Conservation (phyloP, 2,888 invertebrate species). For the Sympetrum striolatum region DNA sequence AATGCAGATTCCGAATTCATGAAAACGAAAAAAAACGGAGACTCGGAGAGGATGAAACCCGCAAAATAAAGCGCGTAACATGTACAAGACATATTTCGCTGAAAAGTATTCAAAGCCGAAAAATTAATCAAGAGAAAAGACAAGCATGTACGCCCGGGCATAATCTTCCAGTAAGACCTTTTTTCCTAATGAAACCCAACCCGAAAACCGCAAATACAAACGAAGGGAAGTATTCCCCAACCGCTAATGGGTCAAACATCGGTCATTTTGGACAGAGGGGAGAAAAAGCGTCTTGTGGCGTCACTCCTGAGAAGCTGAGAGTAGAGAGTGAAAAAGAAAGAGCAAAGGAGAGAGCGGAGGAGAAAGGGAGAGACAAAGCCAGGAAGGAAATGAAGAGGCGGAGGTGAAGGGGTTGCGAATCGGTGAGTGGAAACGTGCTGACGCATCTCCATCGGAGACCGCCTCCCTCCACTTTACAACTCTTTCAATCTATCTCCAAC, state of each 20-base stretch:
- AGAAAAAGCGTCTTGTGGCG: background rate
- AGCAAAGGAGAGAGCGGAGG: background rate
- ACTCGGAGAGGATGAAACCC: no score
- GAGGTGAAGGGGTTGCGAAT: background rate
- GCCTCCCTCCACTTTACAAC: background rate
- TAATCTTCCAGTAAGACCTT: no score
- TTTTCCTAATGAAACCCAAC: no score
- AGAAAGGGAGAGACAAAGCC: background rate
- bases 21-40: no score
- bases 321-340: background rate
- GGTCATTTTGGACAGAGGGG: background rate
- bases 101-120: no score
- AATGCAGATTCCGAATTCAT: no score
- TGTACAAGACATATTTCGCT: no score
- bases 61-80: no score
- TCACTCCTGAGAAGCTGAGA: background rate
- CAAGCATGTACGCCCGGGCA: no score
- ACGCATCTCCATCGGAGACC: slow-evolving; percentile 7
- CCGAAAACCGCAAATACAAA: no score
- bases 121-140: no score
- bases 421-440: slow-evolving; percentile 1
- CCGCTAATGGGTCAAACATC: background rate
- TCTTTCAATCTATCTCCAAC: background rate
- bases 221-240: background rate
- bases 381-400: background rate